These are phyloP conservation scores for Eulemur macaco DNA, from an alignment of 2,113 vertebrate genomes.

Conservation along the genomic window DNA sequence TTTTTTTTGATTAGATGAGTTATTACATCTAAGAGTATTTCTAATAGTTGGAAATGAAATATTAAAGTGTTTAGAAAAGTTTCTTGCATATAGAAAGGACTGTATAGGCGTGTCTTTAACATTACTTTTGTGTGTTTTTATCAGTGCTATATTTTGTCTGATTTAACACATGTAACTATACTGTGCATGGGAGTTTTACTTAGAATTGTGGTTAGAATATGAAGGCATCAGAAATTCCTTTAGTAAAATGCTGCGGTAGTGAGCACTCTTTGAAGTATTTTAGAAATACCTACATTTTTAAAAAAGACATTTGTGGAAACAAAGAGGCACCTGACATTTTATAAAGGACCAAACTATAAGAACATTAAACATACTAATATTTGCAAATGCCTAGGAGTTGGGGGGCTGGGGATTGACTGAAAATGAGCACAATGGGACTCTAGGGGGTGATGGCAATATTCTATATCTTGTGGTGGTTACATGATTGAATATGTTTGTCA, in stretches of 20 bases:
- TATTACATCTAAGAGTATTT: neutral
- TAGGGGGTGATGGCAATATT: neutral
- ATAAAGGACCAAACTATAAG: neutral
- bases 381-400: neutral
- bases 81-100: neutral
- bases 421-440: neutral
- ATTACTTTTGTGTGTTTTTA: neutral
- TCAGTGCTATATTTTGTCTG: neutral
- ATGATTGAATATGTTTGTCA: neutral
- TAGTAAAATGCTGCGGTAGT: neutral
- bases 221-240: neutral
- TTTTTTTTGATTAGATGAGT: neutral
- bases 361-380: neutral
- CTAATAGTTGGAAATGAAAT: neutral
- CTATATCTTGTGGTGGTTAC: neutral
- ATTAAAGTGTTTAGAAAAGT: neutral
- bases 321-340: neutral
- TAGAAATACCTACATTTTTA: slow-evolving; percentile 29
- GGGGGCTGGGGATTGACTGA: neutral
- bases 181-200: neutral
- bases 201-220: slow-evolving; percentile 3
- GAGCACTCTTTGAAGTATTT: slow-evolving; percentile 8
- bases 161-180: neutral
- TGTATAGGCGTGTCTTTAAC: neutral
- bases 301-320: neutral